phyloP scores from a whole-genome alignment of 2,888 invertebrate species.

The Caenorhabditis sp. region DNA sequence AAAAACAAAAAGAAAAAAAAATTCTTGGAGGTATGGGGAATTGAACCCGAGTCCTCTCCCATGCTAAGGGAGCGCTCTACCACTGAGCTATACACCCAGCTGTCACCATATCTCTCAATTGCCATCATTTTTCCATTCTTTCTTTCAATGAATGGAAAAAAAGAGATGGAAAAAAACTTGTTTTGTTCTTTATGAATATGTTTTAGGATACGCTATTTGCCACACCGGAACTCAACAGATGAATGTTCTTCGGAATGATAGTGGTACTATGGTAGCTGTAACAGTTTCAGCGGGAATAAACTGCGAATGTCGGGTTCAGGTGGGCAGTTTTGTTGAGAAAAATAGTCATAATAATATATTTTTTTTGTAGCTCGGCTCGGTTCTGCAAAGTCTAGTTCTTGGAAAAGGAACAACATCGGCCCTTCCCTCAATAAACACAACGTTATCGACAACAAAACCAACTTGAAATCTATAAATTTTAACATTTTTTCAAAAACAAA shows the following conservation, averaged over 20 bases:
- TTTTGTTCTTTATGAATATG: no score
- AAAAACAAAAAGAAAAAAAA: slow-evolving; percentile 5
- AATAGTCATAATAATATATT: neutral
- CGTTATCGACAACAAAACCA: neutral
- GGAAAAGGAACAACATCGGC: slow-evolving; percentile 24
- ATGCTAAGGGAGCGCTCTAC: slow-evolving; percentile 64
- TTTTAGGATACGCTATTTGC: slow-evolving; percentile 42
- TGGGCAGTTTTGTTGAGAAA: neutral
- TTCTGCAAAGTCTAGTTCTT: slow-evolving; percentile 27
- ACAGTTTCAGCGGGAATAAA: slow-evolving; percentile 37
- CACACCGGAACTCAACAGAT: slow-evolving; percentile 38
- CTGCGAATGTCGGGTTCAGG: slow-evolving; percentile 34
- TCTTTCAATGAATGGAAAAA: slow-evolving; percentile 4
- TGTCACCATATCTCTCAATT: neutral
- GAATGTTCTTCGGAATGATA: slow-evolving; percentile 41
- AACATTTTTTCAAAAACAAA: no score
- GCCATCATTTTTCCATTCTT: neutral
- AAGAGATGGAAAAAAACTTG: neutral
- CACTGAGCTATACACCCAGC: slow-evolving; percentile 58
- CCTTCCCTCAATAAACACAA: slow-evolving; percentile 10
- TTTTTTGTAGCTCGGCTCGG: slow-evolving; percentile 12
- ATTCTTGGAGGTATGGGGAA: slow-evolving; percentile 54
- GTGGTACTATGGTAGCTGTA: slow-evolving; percentile 30
- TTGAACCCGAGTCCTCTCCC: slow-evolving; percentile 59
- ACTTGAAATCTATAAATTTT: no score